Conservation (phyloP, 2,113 vertebrate genomes). For the Ceuthmochares aereus region DNA sequence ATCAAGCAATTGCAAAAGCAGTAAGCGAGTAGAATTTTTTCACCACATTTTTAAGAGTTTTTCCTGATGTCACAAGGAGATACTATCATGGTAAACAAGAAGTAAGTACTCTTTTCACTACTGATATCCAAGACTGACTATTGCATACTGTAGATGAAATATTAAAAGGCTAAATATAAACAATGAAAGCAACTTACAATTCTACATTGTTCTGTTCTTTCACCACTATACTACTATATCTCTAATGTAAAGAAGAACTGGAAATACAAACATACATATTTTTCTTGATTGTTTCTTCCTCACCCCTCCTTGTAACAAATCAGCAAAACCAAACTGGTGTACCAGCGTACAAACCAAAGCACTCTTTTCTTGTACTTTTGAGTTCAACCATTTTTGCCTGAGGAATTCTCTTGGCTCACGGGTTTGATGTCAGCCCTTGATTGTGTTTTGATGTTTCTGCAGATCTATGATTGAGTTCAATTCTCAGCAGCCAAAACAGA, state of each 20-base stretch:
- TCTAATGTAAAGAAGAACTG: not conserved
- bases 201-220: not conserved
- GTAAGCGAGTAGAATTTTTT: not conserved
- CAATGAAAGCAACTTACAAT: not conserved
- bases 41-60: not conserved
- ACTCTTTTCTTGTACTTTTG: constrained; percentile 24
- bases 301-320: not conserved
- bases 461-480: constrained; percentile 86
- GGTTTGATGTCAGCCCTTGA: constrained; percentile 87
- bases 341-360: not conserved
- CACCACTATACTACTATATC: not conserved
- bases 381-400: constrained; percentile 48
- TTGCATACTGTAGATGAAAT: not conserved
- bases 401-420: constrained; percentile 80
- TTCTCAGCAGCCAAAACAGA: constrained; percentile 91
- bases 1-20: not conserved
- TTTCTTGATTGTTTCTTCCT: not conserved
- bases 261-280: not conserved
- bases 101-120: not conserved
- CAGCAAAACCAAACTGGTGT: constrained; percentile 36
- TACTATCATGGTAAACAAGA: not conserved
- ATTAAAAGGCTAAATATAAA: not conserved
- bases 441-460: constrained; percentile 95
- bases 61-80: not conserved
- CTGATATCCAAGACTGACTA: not conserved